Base-by-base conservation (phyloP, 2,797 vertebrate species). In the Propithecus perrieri region DNA sequence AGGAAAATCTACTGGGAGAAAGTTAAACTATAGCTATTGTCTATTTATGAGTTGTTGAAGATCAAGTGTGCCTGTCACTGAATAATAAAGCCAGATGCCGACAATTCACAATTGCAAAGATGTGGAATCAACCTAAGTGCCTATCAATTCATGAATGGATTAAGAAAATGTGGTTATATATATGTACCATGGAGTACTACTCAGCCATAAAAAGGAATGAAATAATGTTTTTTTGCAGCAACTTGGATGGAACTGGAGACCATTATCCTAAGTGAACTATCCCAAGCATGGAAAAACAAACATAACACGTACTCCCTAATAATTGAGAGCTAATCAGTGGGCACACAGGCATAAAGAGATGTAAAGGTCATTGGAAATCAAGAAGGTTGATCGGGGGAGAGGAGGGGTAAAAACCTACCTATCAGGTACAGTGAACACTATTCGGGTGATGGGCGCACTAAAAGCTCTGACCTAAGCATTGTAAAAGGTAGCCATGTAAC, bases 1-100 rank as follows among this genome's bases (percentile, higher is more conserved):
- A 72, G 48, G 55, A 75, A 93, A 30, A 59, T 81, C n/a, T 93
- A 8, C 41, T 93, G 48, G 75, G 50, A 87, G 48, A 95, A 95
- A 76, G 38, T 48, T 91, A 46, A 95, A 78, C n/a, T 80, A n/a
- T n/a, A 92, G 0, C 17, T 91, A 1, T 93, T 88, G 30, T 63
- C 79, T 74, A 0, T 63, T 26, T 89, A 38, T 41, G 65, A 57
- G 35, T 76, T 95, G 63, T 61, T 81, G 69, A 74, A 20, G 87
- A 72, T 84, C 12, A 84, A 43, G 26, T 78, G 12, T 95, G 53
- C 55, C 30, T 33, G 43, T 50, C 78, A 93, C 69, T 85, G 50
- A 61, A 61, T 2, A 28, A 81, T 17, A 95, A 93, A 90, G 7
- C 63, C 24, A 67, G 65, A 24, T 61, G 57, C 74, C 41, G 8